These are phyloP conservation scores for Sinosuthora webbiana DNA, from an alignment of 2,113 vertebrate genomes.

Conservation along the genomic window DNA sequence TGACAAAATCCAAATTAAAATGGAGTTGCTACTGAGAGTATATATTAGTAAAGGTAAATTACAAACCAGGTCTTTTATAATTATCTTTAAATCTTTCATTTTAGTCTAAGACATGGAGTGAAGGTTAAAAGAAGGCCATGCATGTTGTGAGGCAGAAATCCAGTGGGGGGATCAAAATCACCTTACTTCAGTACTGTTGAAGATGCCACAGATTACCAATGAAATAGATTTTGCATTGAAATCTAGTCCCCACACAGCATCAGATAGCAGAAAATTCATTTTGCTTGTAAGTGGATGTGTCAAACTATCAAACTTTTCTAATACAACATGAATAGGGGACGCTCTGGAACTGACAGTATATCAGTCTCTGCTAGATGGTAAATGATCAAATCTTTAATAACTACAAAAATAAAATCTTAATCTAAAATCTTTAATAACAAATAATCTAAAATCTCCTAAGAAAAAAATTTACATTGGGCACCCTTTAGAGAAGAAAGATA, in stretches of 20 bases:
- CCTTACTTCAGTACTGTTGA: background rate
- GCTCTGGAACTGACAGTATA: background rate
- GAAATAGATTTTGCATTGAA: background rate
- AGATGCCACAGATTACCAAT: background rate
- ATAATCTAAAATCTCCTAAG: slow-evolving; percentile 27
- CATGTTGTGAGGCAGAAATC: background rate
- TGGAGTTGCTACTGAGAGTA: background rate
- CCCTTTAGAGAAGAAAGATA: background rate
- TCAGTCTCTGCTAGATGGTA: background rate
- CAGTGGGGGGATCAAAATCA: background rate
- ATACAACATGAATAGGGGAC: background rate
- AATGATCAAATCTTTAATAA: slow-evolving; percentile 60
- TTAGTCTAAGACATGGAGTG: background rate
- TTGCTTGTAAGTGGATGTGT: background rate
- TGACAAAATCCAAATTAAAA: slow-evolving; percentile 23
- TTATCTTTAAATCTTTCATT: background rate
- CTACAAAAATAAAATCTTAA: slow-evolving; percentile 31
- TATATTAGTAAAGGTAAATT: background rate
- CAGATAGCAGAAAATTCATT: slow-evolving; percentile 47
- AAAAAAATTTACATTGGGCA: background rate
- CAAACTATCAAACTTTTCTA: slow-evolving; percentile 31
- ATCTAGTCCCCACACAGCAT: background rate
- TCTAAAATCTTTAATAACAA: slow-evolving; percentile 62
- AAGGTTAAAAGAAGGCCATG: slow-evolving; percentile 14
- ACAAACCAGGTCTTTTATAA: background rate